phyloP scores from a whole-genome alignment of 2,113 vertebrate species.

The Seriola aureovittata region DNA sequence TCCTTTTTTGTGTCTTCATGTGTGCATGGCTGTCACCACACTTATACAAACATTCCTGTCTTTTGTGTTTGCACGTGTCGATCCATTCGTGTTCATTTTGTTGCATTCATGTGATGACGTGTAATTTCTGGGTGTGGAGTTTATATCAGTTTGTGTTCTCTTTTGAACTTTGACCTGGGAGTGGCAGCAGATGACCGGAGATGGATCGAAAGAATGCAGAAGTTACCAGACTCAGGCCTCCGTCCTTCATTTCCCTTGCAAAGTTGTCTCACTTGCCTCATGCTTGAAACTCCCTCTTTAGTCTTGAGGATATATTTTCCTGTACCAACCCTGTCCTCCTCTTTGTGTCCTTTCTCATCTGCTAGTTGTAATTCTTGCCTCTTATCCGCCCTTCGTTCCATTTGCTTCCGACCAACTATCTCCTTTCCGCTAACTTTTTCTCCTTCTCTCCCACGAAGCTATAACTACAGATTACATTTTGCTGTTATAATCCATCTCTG shows the following conservation, averaged over 20 bases:
- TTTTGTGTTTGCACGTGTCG: neutral
- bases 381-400: neutral
- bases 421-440: neutral
- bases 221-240: constrained; percentile 7
- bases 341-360: neutral
- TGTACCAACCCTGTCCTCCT: neutral
- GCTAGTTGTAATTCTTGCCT: neutral
- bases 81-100: neutral
- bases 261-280: constrained; percentile 41
- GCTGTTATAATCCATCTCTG: neutral
- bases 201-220: constrained; percentile 51
- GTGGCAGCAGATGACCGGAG: constrained; percentile 46
- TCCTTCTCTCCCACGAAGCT: neutral
- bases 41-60: neutral
- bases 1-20: neutral
- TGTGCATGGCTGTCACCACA: neutral
- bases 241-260: constrained; percentile 5
- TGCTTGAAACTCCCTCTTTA: constrained; percentile 12
- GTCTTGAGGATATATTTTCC: neutral
- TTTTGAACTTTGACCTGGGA: constrained; percentile 64
- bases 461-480: neutral
- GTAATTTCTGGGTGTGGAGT: constrained; percentile 34
- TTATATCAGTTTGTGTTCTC: constrained; percentile 2
- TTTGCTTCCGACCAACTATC: neutral
- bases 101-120: neutral